Conservation (phyloP, 2,113 vertebrate species). For the Hippocampus comes region DNA sequence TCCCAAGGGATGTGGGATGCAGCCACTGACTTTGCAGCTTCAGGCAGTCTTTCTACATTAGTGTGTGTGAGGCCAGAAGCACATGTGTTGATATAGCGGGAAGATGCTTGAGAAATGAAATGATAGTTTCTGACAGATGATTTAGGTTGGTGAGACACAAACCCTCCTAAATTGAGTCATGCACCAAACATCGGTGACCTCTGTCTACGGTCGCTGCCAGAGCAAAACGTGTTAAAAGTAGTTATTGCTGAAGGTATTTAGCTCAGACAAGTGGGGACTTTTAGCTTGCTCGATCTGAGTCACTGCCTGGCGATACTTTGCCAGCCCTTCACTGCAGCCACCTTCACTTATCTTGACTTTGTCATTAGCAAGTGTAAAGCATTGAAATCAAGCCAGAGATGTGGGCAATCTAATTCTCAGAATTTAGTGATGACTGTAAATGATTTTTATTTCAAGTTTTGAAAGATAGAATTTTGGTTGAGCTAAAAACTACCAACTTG, state of each 20-base stretch:
- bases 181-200: not conserved
- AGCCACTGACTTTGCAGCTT: slow-evolving; percentile 28
- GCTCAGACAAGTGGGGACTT: not conserved
- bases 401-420: not conserved
- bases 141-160: not conserved
- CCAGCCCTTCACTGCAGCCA: not conserved
- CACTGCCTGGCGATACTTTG: not conserved
- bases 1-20: slow-evolving; percentile 54
- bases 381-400: not conserved
- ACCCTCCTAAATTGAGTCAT: not conserved
- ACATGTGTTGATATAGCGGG: not conserved
- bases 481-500: not conserved
- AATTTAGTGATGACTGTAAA: not conserved
- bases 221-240: too few relatives aligned
- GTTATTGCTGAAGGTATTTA: not conserved
- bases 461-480: not conserved
- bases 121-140: not conserved
- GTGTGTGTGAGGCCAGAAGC: slow-evolving; percentile 15
- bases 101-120: slow-evolving; percentile 6
- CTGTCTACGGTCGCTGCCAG: not conserved
- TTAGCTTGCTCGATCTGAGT: not conserved
- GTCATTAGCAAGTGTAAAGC: not conserved
- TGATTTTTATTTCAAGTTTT: not conserved
- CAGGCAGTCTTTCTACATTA: slow-evolving; percentile 35
- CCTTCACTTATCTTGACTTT: not conserved